phyloP scores from a whole-genome alignment of 1,140 invertebrate genomes.

The Venustaconcha ellipsiformis region DNA sequence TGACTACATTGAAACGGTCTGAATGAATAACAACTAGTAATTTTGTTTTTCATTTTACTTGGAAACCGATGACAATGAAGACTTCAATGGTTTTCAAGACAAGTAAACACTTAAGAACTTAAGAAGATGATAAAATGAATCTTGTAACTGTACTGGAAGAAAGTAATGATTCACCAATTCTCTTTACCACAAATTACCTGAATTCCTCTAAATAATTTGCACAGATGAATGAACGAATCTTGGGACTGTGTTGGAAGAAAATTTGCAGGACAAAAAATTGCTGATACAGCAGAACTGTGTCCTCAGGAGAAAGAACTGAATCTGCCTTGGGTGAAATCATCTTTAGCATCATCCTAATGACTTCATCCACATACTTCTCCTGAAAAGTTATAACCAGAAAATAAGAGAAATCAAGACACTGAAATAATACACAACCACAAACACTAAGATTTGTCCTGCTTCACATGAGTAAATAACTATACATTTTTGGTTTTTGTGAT shows the following conservation, averaged over 20 bases:
- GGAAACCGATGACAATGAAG: too few species aligned
- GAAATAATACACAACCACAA: not conserved
- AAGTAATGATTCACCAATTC: too few species aligned
- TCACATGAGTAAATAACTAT: not conserved
- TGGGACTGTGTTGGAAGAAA: conserved; percentile 57
- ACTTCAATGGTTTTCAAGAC: too few species aligned
- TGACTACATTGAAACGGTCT: too few species aligned
- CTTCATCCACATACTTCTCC: conserved; percentile 63
- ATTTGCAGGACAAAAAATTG: conserved; percentile 61
- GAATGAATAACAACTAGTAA: too few species aligned
- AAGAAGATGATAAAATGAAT: too few species aligned
- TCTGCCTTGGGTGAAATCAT: conserved; percentile 52
- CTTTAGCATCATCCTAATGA: conserved; percentile 56
- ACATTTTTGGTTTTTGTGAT: not conserved
- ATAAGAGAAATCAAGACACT: not conserved
- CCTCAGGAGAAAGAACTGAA: conserved; percentile 51
- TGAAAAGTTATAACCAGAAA: conserved; percentile 34
- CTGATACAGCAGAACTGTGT: conserved; percentile 58
- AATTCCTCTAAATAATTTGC: conserved; percentile 65
- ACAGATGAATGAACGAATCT: conserved; percentile 49
- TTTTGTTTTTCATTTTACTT: too few species aligned
- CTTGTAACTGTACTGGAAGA: not conserved
- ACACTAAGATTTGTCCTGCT: not conserved
- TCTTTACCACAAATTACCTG: conserved; percentile 50
- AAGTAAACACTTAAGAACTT: too few species aligned